Conservation (phyloP, 2,113 vertebrate genomes). For the Microcebus ravelobensis region DNA sequence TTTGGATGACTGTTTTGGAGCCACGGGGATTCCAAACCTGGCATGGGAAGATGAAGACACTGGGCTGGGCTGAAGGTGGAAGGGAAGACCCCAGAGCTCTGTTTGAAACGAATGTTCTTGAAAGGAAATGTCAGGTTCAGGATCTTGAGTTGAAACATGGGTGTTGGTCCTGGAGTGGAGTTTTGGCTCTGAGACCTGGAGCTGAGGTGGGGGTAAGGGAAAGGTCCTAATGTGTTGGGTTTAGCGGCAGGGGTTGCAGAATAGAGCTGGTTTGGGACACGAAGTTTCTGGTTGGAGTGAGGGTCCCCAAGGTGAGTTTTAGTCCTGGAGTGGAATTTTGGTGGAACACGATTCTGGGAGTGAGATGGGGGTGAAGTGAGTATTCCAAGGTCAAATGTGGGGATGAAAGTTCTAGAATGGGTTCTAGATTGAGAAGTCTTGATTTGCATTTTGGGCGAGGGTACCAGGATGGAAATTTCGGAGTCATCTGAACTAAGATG, state of each 20-base stretch:
- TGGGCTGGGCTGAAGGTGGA: neutral
- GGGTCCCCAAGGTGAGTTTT: neutral
- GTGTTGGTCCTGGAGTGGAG: neutral
- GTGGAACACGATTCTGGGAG: neutral
- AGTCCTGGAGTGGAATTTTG: neutral
- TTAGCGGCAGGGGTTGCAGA: neutral
- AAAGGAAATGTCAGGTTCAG: neutral
- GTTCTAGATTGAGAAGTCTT: neutral
- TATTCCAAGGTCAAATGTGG: neutral
- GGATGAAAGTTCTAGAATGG: neutral
- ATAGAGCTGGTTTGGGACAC: neutral
- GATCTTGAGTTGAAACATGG: neutral
- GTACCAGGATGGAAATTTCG: neutral
- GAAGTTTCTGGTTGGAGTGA: neutral
- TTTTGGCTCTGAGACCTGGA: neutral
- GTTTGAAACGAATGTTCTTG: neutral
- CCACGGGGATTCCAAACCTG: neutral
- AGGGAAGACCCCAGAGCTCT: neutral
- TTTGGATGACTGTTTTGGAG: neutral
- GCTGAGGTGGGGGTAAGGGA: neutral
- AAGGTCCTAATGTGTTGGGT: no score
- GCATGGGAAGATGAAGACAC: neutral
- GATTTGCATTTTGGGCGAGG: neutral
- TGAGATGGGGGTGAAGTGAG: neutral
- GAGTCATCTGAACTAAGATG: neutral